phyloP scores from a whole-genome alignment of 2,797 vertebrate species.

The Thripadectes ignobilis region DNA sequence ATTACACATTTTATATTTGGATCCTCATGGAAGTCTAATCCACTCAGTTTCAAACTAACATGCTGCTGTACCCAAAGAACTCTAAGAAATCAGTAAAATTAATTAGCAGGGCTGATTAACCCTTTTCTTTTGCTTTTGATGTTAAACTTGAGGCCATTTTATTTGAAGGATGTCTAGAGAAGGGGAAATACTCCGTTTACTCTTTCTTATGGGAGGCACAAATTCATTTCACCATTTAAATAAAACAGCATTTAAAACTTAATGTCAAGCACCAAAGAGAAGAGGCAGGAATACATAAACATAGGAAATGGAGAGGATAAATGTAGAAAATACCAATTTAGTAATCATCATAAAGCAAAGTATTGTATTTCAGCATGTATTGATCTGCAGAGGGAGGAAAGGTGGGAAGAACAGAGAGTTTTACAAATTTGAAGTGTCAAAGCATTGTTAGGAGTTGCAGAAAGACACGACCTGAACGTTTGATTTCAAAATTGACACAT shows the following conservation, averaged over 20 bases:
- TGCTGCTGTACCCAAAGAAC: not conserved
- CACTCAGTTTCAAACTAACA: not conserved
- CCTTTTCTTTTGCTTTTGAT: not conserved
- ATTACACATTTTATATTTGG: not conserved
- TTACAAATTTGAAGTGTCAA: not conserved
- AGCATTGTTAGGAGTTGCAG: not conserved
- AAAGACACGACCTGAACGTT: not conserved
- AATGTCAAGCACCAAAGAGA: not conserved
- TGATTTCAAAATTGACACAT: not conserved
- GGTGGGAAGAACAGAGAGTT: not conserved
- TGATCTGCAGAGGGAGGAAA: not conserved
- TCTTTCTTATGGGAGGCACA: not conserved
- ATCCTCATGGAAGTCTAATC: not conserved
- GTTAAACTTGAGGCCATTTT: not conserved
- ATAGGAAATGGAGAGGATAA: not conserved
- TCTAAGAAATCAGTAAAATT: not conserved
- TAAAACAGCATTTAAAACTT: not conserved
- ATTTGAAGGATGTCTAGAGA: not conserved
- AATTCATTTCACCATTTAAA: not conserved
- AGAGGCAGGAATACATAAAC: not conserved
- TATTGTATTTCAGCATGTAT: not conserved
- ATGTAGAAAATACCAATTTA: not conserved
- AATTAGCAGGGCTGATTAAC: not conserved
- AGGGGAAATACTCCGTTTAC: constrained; percentile 57
- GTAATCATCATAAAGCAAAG: not conserved